Base-by-base conservation (phyloP, 2,888 invertebrate genomes). In the Agrochola macilenta region DNA sequence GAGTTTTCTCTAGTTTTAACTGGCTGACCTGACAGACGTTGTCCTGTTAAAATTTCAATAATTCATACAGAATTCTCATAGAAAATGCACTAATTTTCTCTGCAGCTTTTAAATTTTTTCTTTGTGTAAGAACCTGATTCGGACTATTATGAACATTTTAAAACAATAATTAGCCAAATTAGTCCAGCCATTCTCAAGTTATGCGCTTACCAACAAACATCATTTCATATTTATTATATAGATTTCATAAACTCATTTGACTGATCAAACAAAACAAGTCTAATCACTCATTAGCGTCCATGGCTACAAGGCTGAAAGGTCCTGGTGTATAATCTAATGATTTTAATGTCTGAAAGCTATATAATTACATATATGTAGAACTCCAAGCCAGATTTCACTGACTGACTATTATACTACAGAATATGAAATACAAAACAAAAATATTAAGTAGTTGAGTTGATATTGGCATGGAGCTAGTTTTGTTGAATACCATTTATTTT, bases 201-300 rank as follows among this genome's bases (percentile, higher is more conserved):
- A 46, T 46, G 5, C 12, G 4, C 5, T 46, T 14, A 49, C 49
- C 49, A 17, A 49, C 5, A 5, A 14, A 14, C 49, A 20, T 52
- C 0, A 52, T 52, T 52, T 52, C 7, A 20, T 52, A 17, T 52
- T 52, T 52, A 52, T 52, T 20, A 5, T 49, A 49, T 49, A 49
- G 17, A 43, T 72, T n/a, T 57, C 5, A 71, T 43, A 17, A 72
- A 17, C 11, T 54, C 43, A 46, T 73, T 76, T 30, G 26, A 61
- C 17, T 35, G n/a, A 23, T 39, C 12, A 69, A 30, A 54, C 7
- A 17, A 39, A 11, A 23, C n/a, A 11, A 1, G 1, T 64, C 5
- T 30, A 39, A 49, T 35, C 20, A 73, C 17, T 20, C 49, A 39
- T 12, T 23, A n/a, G 76, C 9, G 1, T 30, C 11, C 3, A 26